Conservation (phyloP, 2,888 invertebrate genomes). For the Octodonta nipae region DNA sequence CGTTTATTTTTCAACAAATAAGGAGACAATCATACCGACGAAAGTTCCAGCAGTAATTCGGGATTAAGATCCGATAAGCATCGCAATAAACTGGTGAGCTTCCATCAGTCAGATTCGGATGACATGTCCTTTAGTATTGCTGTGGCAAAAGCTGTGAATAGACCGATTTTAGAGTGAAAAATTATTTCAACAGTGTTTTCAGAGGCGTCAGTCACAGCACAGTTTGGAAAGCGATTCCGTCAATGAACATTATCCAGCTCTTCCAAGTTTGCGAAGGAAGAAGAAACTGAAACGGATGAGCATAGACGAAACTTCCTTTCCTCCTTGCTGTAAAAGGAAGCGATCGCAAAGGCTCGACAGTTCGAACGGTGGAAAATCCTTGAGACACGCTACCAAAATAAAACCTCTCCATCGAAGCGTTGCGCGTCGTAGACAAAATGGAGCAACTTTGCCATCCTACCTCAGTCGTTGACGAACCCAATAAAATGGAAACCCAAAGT, state of each 20-base stretch:
- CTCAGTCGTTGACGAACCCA: slow-evolving; percentile 22
- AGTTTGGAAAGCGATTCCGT: slow-evolving; percentile 70
- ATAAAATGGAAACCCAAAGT: slow-evolving; percentile 33
- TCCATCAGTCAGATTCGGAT: slow-evolving; percentile 36
- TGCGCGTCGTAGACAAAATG: slow-evolving; percentile 42
- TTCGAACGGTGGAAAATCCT: slow-evolving; percentile 42
- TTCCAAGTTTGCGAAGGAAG: slow-evolving; percentile 69
- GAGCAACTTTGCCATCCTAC: slow-evolving; percentile 37
- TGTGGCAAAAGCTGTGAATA: slow-evolving; percentile 25
- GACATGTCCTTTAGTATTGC: slow-evolving; percentile 30
- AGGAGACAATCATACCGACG: slow-evolving; percentile 37
- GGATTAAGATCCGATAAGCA: slow-evolving; percentile 26
- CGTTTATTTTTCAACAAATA: slow-evolving; percentile 44
- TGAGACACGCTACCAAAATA: slow-evolving; percentile 37
- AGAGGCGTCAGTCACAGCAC: slow-evolving; percentile 31
- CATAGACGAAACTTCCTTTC: slow-evolving; percentile 51
- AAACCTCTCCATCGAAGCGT: slow-evolving; percentile 42
- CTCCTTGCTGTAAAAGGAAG: slow-evolving; percentile 54
- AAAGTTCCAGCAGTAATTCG: slow-evolving; percentile 37
- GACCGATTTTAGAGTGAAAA: slow-evolving; percentile 29
- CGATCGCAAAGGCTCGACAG: slow-evolving; percentile 56
- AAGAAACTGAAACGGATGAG: slow-evolving; percentile 85
- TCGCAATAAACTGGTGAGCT: slow-evolving; percentile 25
- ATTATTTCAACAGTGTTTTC: slow-evolving; percentile 29
- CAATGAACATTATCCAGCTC: slow-evolving; percentile 61